Evolutionary conservation across 2,888 invertebrate species (phyloP), one percentile per base, ranked within the genome.

Genomic region (Epinotia nisella): DNA sequence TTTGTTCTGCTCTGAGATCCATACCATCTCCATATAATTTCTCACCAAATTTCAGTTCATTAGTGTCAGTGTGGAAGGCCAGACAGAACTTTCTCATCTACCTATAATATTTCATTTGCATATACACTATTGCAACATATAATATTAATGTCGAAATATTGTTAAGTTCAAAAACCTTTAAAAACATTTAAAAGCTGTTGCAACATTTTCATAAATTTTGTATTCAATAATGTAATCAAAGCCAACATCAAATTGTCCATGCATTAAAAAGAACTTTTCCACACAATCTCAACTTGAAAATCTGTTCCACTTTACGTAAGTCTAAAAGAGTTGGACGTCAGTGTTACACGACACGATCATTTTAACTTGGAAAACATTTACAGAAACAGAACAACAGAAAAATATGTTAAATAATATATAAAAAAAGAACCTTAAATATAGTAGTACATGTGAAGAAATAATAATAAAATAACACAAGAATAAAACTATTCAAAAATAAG

Each of bases 311-410:
- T 69, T 73, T 58, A 59, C 55, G 55, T 61, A 60, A 59, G 53
- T 58, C 19, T 53, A 39, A 45, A 72, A 55, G 35, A 67, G 66
- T 61, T 59, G 60, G 62, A 72, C 35, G 49, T 78, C 75, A 75
- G 82, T 81, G 81, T 71, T 49, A 75, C 82, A 82, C 81, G 82
- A 79, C 80, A 77, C n/a, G n/a, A n/a, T n/a, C n/a, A 76, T 79
- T 78, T 78, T 76, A 77, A 78, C 77, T 81, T 81, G 77, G 75
- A 78, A 81, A 78, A 76, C 76, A 78, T 76, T 81, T 78, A n/a
- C n/a, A n/a, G n/a, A n/a, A n/a, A n/a, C n/a, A n/a, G n/a, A n/a
- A n/a, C n/a, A n/a, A n/a, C n/a, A n/a, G n/a, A n/a, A n/a, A n/a
- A n/a, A n/a, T n/a, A n/a, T n/a, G n/a, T n/a, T n/a, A n/a, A n/a